Base-by-base conservation (phyloP, 2,888 invertebrate species). In the Hedya salicella region DNA sequence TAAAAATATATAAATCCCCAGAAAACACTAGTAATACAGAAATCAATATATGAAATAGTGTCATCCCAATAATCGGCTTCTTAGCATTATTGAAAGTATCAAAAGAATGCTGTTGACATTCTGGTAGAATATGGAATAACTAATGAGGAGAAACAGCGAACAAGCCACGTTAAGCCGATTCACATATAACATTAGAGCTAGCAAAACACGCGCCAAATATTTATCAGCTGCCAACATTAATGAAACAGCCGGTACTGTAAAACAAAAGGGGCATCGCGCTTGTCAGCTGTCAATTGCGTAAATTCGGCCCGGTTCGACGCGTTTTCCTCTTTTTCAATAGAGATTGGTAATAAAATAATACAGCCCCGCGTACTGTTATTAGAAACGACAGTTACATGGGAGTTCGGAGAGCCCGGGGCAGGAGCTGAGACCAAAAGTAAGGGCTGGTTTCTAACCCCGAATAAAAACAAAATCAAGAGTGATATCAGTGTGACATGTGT, bases 261-360 rank as follows among this genome's bases (percentile, higher is more conserved):
- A 57, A 64, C 64, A 64, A 57, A 44, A 63, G 56, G 62, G 46
- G 46, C 48, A 62, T 54, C 44, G 42, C 36, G 42, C 39, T 19
- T 60, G 65, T 60, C 65, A 65, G 46, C 60, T 60, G 60, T 65
- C 65, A 65, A 65, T 65, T 65, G 52, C 16, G 48, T 3, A 48
- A 60, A 60, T 60, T 59, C 30, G 48, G 4, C 48, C 42, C 50
- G 53, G 40, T 42, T 52, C 53, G 30, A 32, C 65, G 39, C 59
- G 53, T 60, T 49, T 65, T 54, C 59, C 53, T 48, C 65, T 65
- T 60, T 65, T 60, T 60, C 53, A 40, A 59, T 39, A 16, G 25
- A 9, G 39, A 53, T 53, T 60, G 39, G 60, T 60, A 60, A 60
- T 60, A 60, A 65, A 65, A 65, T 60, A 65, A 65, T 65, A 53